Percentiles rank a stretch among this genome's conserved stretches.
These are phyloP conservation scores for Drosophila micromelanica DNA, from an alignment of 1,140 invertebrate species.

Conservation along the genomic window DNA sequence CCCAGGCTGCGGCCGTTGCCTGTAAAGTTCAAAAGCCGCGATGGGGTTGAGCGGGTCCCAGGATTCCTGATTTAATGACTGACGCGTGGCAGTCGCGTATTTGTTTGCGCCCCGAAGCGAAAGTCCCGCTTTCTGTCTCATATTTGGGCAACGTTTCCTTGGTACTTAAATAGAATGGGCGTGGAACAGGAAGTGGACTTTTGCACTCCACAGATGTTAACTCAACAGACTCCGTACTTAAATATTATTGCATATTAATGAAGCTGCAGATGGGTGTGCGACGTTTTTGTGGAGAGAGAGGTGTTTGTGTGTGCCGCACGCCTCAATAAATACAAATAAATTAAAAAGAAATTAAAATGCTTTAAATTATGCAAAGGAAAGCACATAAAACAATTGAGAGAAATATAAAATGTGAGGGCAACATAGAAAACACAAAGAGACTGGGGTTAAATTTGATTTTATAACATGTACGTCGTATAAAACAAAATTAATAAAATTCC, in stretches of 20 bases:
- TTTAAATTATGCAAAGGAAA: constrained; percentile 49
- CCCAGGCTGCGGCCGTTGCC: constrained; percentile 22
- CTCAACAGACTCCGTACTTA: constrained; percentile 27
- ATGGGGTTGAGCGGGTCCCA: constrained; percentile 31
- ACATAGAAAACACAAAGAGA: constrained; percentile 1
- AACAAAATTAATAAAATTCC: constrained; percentile 5
- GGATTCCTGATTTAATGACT: constrained; percentile 66
- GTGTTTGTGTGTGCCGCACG: constrained; percentile 35
- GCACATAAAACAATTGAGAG: constrained; percentile 32
- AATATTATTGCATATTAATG: constrained; percentile 70
- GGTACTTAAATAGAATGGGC: constrained; percentile 42
- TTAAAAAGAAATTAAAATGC: constrained; percentile 42
- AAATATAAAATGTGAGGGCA: constrained; percentile 1
- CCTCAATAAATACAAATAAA: constrained; percentile 71
- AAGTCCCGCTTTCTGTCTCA: constrained; percentile 38
- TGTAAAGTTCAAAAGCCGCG: constrained; percentile 65
- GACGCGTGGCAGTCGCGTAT: constrained; percentile 63
- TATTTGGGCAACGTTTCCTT: constrained; percentile 40
- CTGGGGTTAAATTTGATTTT: neutral
- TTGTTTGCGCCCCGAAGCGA: constrained; percentile 53
- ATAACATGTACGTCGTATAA: constrained; percentile 4
- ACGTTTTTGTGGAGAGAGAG: neutral
- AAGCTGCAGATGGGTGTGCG: constrained; percentile 12
- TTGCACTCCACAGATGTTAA: constrained; percentile 27
- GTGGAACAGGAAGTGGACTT: constrained; percentile 31